Percentiles rank a stretch among this genome's conserved stretches.
These are phyloP conservation scores for Protosalanx chinensis DNA, from an alignment of 2,797 vertebrate species.

Conservation along the genomic window DNA sequence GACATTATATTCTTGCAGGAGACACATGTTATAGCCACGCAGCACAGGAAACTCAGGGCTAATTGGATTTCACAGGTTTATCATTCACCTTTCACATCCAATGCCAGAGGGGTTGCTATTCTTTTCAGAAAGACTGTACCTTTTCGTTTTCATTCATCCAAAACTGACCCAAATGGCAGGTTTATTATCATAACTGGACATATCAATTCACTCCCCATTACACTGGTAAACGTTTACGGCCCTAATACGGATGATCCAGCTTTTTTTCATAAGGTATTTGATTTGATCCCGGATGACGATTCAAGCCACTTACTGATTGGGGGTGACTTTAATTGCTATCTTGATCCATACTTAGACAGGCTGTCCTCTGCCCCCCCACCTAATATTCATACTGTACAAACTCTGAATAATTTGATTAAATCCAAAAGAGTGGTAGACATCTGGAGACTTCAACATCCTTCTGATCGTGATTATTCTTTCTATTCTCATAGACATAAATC, in stretches of 20 bases:
- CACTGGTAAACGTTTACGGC: not conserved
- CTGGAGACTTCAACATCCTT: too few species aligned
- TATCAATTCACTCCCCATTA: not conserved
- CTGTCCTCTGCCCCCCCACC: too few species aligned
- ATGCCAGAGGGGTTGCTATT: constrained; percentile 21
- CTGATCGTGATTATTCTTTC: not conserved
- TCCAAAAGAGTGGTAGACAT: too few species aligned
- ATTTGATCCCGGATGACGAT: not conserved
- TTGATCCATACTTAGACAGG: too few species aligned
- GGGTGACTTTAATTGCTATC: constrained; percentile 7
- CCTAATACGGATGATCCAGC: not conserved
- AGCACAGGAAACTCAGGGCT: not conserved
- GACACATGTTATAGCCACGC: constrained; percentile 9
- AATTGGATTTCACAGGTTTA: constrained; percentile 27
- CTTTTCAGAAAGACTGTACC: constrained; percentile 7
- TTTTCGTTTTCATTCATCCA: constrained; percentile 13
- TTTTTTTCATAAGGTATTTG: not conserved
- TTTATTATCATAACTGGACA: constrained; percentile 11
- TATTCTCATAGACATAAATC: not conserved
- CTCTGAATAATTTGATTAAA: not conserved
- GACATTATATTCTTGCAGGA: constrained; percentile 29
- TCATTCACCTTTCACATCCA: constrained; percentile 14
- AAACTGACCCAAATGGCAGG: constrained; percentile 8
- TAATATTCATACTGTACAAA: too few species aligned
- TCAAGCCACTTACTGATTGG: not conserved